Evolutionary conservation across 1,140 invertebrate genomes (phyloP).

Genomic region (Araneus ventricosus): DNA sequence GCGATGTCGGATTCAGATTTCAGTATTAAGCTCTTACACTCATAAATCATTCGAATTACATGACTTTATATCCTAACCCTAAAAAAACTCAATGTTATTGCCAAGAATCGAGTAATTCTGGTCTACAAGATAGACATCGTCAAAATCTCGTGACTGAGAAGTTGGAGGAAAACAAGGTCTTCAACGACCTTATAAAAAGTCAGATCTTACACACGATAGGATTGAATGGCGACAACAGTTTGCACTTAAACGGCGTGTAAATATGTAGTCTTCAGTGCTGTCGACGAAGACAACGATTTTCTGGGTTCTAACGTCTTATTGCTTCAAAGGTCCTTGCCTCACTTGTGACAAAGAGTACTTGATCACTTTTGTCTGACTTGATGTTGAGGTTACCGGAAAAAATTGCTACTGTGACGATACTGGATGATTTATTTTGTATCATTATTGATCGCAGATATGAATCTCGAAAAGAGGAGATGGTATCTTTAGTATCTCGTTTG

Average conservation of each 20-base stretch:
- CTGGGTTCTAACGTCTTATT: not conserved
- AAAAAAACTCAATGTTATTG: too few species aligned
- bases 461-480: not conserved
- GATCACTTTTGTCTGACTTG: not conserved
- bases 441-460: constrained; percentile 2
- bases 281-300: not conserved
- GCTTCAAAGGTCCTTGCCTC: not conserved
- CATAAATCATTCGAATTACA: too few species aligned
- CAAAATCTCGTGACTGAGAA: not conserved
- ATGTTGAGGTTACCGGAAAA: not conserved
- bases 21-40: too few species aligned
- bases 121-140: not conserved
- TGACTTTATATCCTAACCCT: too few species aligned
- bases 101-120: not conserved
- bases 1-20: too few species aligned
- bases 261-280: not conserved
- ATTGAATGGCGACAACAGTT: not conserved
- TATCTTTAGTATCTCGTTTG: not conserved
- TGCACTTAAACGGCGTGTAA: not conserved
- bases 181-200: not conserved
- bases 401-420: constrained; percentile 16
- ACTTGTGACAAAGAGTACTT: not conserved
- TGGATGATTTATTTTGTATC: not conserved
- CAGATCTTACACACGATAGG: not conserved
- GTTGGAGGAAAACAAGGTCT: not conserved